Base-by-base conservation (phyloP, 2,888 invertebrate species). In the Diadegma fenestrale region DNA sequence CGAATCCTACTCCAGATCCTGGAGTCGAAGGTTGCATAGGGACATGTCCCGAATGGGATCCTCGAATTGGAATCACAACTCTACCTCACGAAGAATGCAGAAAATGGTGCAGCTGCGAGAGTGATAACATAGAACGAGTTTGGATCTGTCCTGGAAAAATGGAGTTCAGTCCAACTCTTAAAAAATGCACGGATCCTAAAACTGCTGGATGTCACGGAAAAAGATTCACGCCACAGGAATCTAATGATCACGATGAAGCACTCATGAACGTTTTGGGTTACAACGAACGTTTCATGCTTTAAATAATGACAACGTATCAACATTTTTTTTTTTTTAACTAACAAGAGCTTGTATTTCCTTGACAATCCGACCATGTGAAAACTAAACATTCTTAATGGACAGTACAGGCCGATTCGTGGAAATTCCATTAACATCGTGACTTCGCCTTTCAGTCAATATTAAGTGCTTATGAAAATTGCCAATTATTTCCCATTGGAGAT, bases 91-190 rank as follows among this genome's bases (percentile, higher is more conserved):
- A 58, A 26, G 26, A 58, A 2, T 58, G 58, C n/a, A 58, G 26
- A 14, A 58, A 58, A 26, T 58, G 58, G 58, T 58, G 58, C 26
- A 58, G 58, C 14, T 58, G 58, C 14, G 58, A 58, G 14, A 3
- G 37, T 37, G 37, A 37, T 37, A 54, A 26, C 26, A 87, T 14
- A 41, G 41, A 87, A 0, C 81, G 81, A 17, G 85, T 87, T 0
- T 81, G 86, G 22, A 0, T 68, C 2, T 91, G 91, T 76, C 88
- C 88, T 10, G 41, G 72, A 1, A 66, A 43, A 51, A 79, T 89
- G 71, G 86, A 88, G 63, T 90, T 88, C 61, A 89, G 77, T 80
- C 61, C 76, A 58, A 14, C 4, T 26, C 26, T 26, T 26, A 26
- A 58, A 12, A 58, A 3, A 26, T 58, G 58, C 26, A 14, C 26